Percentiles rank a stretch among this genome's conserved stretches.
Evolutionary conservation across 2,888 invertebrate genomes (phyloP).

Genomic region (Atrina japonica): DNA sequence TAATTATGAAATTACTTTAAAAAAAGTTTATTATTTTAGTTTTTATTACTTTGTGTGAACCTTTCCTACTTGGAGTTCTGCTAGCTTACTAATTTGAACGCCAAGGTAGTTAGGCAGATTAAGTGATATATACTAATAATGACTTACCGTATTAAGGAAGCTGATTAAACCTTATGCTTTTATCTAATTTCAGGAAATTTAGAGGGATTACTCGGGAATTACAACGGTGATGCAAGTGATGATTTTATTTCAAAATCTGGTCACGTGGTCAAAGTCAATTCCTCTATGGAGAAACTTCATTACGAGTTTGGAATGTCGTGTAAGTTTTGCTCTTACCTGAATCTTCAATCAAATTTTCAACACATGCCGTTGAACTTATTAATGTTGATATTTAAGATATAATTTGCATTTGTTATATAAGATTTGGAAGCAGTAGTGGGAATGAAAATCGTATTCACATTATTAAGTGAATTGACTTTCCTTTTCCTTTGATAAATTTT

Average conservation of each 20-base stretch:
- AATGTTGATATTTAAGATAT: no score
- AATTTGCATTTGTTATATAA: no score
- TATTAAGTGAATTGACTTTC: not conserved
- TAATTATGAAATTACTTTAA: not conserved
- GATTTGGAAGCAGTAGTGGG: no score
- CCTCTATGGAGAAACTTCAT: conserved; percentile 64
- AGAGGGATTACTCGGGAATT: conserved; percentile 72
- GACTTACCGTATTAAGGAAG: no score
- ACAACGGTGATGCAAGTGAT: conserved; percentile 64
- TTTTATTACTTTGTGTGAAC: not conserved
- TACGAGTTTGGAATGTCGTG: conserved; percentile 72
- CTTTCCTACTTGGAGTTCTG: not conserved
- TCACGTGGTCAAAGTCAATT: conserved; percentile 38
- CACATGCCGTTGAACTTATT: no score
- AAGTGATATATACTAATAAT: no score
- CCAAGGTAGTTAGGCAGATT: no score
- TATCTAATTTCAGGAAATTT: conserved; percentile 56
- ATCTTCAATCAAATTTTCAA: not conserved
- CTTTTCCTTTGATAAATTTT: not conserved
- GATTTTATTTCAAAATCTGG: conserved; percentile 65
- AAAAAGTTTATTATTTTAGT: not conserved
- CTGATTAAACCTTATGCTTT: no score
- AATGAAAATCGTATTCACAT: not conserved
- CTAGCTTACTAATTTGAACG: no score
- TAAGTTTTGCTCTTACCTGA: conserved; percentile 51